A percentile compares a stretch with the other conserved stretches of the same genome.
Evolutionary conservation across 2,888 invertebrate species (phyloP).

Genomic region (Mythimna ferrago): DNA sequence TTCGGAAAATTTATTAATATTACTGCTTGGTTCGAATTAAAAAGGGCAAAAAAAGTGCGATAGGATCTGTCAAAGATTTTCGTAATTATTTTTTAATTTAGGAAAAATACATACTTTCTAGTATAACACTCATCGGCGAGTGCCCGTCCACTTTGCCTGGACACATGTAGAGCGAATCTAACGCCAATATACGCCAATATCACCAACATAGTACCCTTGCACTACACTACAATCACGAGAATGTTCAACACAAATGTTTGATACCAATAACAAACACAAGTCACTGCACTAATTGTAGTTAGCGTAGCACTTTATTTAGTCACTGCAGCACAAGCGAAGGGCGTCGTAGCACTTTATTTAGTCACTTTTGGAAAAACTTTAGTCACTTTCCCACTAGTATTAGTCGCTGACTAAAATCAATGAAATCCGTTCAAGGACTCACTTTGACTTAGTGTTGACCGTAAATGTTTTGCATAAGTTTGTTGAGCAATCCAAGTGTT

Average conservation of each 20-base stretch:
- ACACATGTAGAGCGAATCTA: constrained; percentile 86
- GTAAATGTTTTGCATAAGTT: constrained; percentile 29
- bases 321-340: not conserved
- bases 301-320: constrained; percentile 3
- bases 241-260: constrained; percentile 43
- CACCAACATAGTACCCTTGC: constrained; percentile 83
- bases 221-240: constrained; percentile 62
- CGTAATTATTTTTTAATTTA: not conserved
- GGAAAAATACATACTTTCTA: constrained; percentile 81
- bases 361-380: not conserved
- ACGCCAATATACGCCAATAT: constrained; percentile 87
- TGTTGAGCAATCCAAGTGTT: constrained; percentile 18
- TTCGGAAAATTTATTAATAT: not conserved
- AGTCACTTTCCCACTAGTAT: not conserved
- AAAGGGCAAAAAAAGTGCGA: not conserved
- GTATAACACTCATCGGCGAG: constrained; percentile 89
- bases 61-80: constrained; percentile 7
- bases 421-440: constrained; percentile 15
- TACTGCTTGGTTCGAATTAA: not conserved
- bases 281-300: constrained; percentile 23
- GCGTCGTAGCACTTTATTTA: not conserved
- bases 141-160: constrained; percentile 85
- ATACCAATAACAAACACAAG: constrained; percentile 32
- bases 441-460: constrained; percentile 8
- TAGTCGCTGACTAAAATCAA: constrained; percentile 7